Base-by-base conservation (phyloP, 2,888 invertebrate species). In the Neoaliturus tenellus region DNA sequence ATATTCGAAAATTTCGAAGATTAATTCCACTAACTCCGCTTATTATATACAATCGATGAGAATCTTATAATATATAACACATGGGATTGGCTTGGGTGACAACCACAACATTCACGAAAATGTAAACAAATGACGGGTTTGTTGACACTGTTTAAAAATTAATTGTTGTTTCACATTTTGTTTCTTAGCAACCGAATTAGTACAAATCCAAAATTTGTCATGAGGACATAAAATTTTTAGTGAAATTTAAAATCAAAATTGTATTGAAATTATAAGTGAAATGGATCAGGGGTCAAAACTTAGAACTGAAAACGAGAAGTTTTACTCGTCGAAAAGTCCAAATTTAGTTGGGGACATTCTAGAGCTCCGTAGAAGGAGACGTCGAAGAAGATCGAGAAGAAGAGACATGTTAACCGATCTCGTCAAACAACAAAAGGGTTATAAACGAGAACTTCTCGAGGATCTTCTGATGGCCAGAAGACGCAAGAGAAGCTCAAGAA, bases 131-230 rank as follows among this genome's bases (percentile, higher is more conserved):
- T n/a, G n/a, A n/a, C n/a, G n/a, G n/a, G n/a, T n/a, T n/a, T n/a
- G n/a, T n/a, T n/a, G n/a, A n/a, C n/a, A n/a, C n/a, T n/a, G n/a
- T n/a, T n/a, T n/a, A n/a, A n/a, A n/a, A n/a, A n/a, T n/a, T n/a
- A n/a, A n/a, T 80, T 20, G 55, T 33, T 28, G 80, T 20, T 20
- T 80, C 44, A 58, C 58, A 33, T 35, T 58, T 33, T 2, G 81
- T 44, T 62, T 81, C 81, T 12, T 81, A 67, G 41, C 58, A 81
- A 20, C 62, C 33, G n/a, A 81, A 62, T 67, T 81, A 0, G 51
- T 67, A 39, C 33, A 39, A n/a, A 35, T 67, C 81, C 41, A n/a
- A 14, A 48, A 25, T 51, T 51, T 51, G 2, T 28, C 39, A 44
- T 12, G 51, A 78, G 35, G 41, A 80, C 23, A 35, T 35, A 80